Evolutionary conservation across 1,140 invertebrate species (phyloP).

Genomic region (Pinna nobilis): DNA sequence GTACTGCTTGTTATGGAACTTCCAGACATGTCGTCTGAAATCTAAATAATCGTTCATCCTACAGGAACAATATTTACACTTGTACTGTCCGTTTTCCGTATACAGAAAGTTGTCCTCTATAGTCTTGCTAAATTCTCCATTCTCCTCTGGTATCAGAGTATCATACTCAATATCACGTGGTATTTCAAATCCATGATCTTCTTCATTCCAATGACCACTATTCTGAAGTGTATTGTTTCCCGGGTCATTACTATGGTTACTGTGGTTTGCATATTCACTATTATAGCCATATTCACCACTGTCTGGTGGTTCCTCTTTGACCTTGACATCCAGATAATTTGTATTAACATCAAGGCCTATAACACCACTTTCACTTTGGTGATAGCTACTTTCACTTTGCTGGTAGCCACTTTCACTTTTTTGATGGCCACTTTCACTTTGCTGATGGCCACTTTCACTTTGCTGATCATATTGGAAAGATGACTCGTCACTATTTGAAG

Average conservation of each 20-base stretch:
- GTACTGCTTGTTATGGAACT: slow-evolving; percentile 16
- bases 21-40: slow-evolving; percentile 6
- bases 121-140: too few species aligned
- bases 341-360: too few species aligned
- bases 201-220: neutral
- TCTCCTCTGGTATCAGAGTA: too few species aligned
- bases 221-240: neutral
- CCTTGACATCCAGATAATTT: neutral
- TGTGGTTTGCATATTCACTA: neutral
- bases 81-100: slow-evolving; percentile 7
- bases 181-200: neutral
- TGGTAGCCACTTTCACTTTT: too few species aligned
- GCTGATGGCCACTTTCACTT: too few species aligned
- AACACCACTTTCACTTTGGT: too few species aligned
- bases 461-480: too few species aligned
- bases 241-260: neutral
- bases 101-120: too few species aligned
- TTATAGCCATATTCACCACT: slow-evolving; percentile 5
- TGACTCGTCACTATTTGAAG: too few species aligned
- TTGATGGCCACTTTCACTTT: too few species aligned
- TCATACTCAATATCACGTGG: neutral
- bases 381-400: too few species aligned
- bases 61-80: slow-evolving; percentile 13
- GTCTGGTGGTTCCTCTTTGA: slow-evolving; percentile 12
- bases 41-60: neutral